These are phyloP conservation scores for Synergus itoensis DNA, from an alignment of 2,888 invertebrate species.

Conservation along the genomic window DNA sequence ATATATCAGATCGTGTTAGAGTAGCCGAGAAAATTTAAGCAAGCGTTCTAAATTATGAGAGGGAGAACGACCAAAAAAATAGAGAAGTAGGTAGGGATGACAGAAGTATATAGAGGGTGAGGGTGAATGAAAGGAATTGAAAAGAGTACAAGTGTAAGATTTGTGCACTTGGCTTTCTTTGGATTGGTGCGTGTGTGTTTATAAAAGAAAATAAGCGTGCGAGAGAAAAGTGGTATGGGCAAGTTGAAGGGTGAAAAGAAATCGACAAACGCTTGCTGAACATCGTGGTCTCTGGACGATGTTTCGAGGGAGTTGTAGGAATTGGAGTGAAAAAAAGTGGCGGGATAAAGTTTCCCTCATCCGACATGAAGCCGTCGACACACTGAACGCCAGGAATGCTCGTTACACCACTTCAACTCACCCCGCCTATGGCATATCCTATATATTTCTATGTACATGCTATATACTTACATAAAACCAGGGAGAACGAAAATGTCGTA, in stretches of 20 bases:
- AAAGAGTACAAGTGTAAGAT: constrained; percentile 23
- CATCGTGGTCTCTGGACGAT: constrained; percentile 10
- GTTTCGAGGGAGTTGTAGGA: background rate
- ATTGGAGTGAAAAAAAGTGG: constrained; percentile 17
- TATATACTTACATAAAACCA: background rate
- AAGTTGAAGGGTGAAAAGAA: constrained; percentile 1
- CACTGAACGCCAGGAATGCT: constrained; percentile 19
- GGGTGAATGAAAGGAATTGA: constrained; percentile 23
- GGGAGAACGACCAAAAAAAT: background rate
- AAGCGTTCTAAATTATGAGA: constrained; percentile 1
- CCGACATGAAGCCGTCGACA: constrained; percentile 28
- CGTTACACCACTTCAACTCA: constrained; percentile 16
- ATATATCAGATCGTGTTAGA: constrained; percentile 7
- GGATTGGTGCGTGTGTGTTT: background rate
- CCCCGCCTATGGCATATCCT: background rate
- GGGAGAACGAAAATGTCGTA: constrained; percentile 17
- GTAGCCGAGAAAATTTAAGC: constrained; percentile 4
- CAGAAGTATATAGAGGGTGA: background rate
- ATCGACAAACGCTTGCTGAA: background rate
- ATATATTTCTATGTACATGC: background rate
- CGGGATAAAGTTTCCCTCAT: constrained; percentile 3
- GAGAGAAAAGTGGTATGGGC: background rate
- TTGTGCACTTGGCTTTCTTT: background rate
- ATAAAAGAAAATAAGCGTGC: background rate
- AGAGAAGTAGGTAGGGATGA: background rate